Percentiles rank a stretch among this genome's conserved stretches.
These are phyloP conservation scores for Diphyllodes magnificus DNA, from an alignment of 2,113 vertebrate genomes.

Conservation along the genomic window DNA sequence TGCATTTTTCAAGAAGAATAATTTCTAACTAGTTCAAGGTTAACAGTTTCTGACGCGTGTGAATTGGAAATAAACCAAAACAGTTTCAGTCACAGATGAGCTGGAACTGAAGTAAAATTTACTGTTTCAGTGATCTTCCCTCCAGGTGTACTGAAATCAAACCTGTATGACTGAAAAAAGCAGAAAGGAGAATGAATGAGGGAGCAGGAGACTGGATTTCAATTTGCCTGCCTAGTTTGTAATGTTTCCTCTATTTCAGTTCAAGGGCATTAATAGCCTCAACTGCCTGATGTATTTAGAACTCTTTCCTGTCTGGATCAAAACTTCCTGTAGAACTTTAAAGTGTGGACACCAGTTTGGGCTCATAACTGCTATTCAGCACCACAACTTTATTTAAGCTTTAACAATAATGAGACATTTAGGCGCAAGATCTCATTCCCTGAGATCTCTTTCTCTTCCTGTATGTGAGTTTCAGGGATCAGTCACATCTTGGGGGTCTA, in stretches of 20 bases:
- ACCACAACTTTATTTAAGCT: background rate
- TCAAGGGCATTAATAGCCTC: background rate
- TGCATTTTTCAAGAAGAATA: background rate
- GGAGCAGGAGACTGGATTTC: background rate
- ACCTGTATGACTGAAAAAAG: background rate
- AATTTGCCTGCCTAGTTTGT: background rate
- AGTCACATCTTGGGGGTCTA: background rate
- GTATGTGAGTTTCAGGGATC: background rate
- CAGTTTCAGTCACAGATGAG: background rate
- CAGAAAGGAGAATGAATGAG: background rate
- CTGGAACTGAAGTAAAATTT: background rate
- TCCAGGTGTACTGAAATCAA: background rate
- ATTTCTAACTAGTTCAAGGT: background rate
- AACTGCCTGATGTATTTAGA: background rate
- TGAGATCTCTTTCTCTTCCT: background rate
- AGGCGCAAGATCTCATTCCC: background rate
- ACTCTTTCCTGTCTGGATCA: background rate
- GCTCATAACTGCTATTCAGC: background rate
- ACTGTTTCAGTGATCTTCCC: background rate
- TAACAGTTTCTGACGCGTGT: background rate
- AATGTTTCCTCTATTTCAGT: background rate
- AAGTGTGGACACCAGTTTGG: background rate
- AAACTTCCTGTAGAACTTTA: background rate
- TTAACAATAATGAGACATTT: background rate
- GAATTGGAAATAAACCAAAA: background rate